Evolutionary conservation across 2,797 vertebrate species (phyloP).

Genomic region (Acrocephalus scirpaceus): DNA sequence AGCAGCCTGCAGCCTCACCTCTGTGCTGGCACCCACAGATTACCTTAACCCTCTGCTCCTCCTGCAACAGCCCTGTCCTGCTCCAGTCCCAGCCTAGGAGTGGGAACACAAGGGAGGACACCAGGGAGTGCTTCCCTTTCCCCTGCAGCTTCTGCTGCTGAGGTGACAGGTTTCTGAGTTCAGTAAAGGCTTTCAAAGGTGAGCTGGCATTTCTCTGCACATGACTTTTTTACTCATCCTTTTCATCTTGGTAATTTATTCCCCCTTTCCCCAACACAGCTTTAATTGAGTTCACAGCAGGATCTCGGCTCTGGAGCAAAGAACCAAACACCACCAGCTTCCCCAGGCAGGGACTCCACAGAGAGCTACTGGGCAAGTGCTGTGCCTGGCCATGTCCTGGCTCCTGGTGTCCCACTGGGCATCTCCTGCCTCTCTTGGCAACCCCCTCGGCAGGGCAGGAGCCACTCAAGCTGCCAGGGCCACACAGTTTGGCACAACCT

Average conservation of each 20-base stretch:
- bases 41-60: background rate
- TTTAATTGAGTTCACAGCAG: constrained; percentile 58
- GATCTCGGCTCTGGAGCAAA: background rate
- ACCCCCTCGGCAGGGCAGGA: background rate
- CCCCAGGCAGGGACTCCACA: background rate
- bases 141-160: background rate
- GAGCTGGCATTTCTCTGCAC: background rate
- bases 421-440: background rate
- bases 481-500: background rate
- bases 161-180: background rate
- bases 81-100: background rate
- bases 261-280: background rate
- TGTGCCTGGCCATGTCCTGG: background rate
- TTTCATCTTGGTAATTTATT: constrained; percentile 49
- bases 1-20: background rate
- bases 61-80: background rate
- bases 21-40: fast-evolving
- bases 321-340: background rate
- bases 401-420: background rate
- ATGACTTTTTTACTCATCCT: background rate
- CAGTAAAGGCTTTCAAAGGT: constrained; percentile 28
- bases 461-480: background rate
- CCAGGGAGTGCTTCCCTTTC: background rate
- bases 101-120: background rate
- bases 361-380: background rate